Percentiles rank a stretch among this genome's conserved stretches.
Evolutionary conservation across 1,140 invertebrate species (phyloP).

Genomic region (Rhynchophorus ferrugineus): DNA sequence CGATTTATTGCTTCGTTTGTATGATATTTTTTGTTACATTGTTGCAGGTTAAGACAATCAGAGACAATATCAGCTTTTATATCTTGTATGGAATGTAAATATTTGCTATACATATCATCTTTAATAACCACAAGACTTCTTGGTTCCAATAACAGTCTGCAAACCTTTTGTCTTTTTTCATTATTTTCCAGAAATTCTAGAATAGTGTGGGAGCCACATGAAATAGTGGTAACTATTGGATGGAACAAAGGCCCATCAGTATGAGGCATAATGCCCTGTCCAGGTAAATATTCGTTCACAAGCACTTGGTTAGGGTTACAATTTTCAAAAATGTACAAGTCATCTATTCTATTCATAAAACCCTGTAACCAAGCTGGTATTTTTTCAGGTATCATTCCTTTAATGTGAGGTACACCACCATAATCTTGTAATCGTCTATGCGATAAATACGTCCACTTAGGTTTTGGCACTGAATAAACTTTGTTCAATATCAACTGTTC

Average conservation of each 20-base stretch:
- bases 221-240: constrained; percentile 89
- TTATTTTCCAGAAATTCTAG: constrained; percentile 71
- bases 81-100: constrained; percentile 87
- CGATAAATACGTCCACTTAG: constrained; percentile 91
- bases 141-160: constrained; percentile 72
- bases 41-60: constrained; percentile 60
- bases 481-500: constrained; percentile 64
- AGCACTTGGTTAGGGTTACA: constrained; percentile 89
- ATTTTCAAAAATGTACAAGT: constrained; percentile 64
- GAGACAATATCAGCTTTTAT: constrained; percentile 60
- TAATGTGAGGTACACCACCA: constrained; percentile 86
- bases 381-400: constrained; percentile 90
- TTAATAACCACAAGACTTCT: constrained; percentile 82
- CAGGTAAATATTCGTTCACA: constrained; percentile 90
- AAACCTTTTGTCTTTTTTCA: constrained; percentile 41
- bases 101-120: constrained; percentile 74
- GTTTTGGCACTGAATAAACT: constrained; percentile 77
- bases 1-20: constrained; percentile 53
- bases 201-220: constrained; percentile 80
- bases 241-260: constrained; percentile 90
- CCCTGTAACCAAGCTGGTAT: constrained; percentile 77
- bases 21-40: constrained; percentile 49
- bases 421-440: constrained; percentile 92
- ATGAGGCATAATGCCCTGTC: constrained; percentile 94
- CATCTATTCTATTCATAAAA: constrained; percentile 66